Base-by-base conservation (phyloP, 2,888 invertebrate genomes). In the Marronus borbonicus region DNA sequence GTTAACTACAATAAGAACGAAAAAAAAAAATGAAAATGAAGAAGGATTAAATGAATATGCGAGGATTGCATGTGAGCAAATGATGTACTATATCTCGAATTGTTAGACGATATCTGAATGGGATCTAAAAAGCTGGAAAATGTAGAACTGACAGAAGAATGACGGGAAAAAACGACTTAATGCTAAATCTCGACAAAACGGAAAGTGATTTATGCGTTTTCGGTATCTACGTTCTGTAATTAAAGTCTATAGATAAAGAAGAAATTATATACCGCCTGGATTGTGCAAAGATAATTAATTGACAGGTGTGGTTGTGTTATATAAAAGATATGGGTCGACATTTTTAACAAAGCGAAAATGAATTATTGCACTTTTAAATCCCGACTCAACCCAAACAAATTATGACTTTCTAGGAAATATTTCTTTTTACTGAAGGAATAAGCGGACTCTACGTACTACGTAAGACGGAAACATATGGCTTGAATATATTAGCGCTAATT, bases 21-120 rank as follows among this genome's bases (percentile, higher is more conserved):
- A 24, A 24, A 24, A 24, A 66, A 39, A 8, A n/a, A 44, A 20
- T 24, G 44, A 76, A 28, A 50, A 58, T 62, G 12, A 24, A 17
- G 17, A 62, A 49, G 76, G 58, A 72, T 75, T 36, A 55, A 55
- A 20, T 74, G 24, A 36, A 52, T 58, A 50, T 55, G 68, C 50
- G 39, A 28, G 12, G 55, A 58, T 58, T 31, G 74, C 78, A 74
- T 78, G 80, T 75, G 50, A 65, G 76, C 64, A 62, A 77, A 52
- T 64, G 70, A 52, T 60, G 76, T 75, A 65, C 77, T 64, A 64
- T 14, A 55, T 62, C 31, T 62, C 8, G 66, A 17, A 10, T 49
- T 69, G 12, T 69, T 69, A 49, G 17, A 28, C 8, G 55, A 69
- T 69, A 69, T 52, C 31, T 52, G 69, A 52, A 69, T 28, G 17